These are phyloP conservation scores for Orcinus orca DNA, from an alignment of 2,113 vertebrate species.

Conservation along the genomic window DNA sequence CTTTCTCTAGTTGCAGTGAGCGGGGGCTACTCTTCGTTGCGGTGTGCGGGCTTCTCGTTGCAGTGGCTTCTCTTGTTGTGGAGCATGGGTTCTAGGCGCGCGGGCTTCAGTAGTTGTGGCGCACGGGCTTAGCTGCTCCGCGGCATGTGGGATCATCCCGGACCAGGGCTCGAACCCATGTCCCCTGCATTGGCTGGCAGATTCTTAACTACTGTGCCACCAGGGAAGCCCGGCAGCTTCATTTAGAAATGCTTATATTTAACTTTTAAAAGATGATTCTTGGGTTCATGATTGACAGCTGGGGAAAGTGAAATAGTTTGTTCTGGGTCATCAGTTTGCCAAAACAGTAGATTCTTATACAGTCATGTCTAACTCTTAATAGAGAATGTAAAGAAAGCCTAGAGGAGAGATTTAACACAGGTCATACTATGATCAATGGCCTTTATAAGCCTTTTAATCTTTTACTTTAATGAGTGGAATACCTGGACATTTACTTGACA, in stretches of 20 bases:
- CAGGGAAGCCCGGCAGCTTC: not conserved
- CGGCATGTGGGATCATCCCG: no score
- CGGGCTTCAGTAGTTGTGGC: no score
- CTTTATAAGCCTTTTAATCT: not conserved
- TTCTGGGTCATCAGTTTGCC: not conserved
- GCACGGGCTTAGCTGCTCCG: no score
- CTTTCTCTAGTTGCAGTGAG: no score
- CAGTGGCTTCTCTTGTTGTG: no score
- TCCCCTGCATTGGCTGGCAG: no score
- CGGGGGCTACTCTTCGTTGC: no score
- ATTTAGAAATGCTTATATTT: not conserved
- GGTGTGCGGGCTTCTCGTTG: no score
- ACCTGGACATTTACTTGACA: not conserved
- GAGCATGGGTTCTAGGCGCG: no score
- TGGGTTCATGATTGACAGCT: not conserved
- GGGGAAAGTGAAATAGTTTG: not conserved
- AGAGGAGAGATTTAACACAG: not conserved
- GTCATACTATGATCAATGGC: not conserved
- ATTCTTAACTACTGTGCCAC: no score
- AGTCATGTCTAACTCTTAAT: not conserved
- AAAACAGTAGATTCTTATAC: not conserved
- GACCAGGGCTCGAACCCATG: no score
- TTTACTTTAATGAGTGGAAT: not conserved
- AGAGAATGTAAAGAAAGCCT: not conserved
- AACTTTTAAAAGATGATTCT: slow-evolving; percentile 10